Evolutionary conservation across 1,140 invertebrate genomes (phyloP).

Genomic region (Oreohelix idahoensis): DNA sequence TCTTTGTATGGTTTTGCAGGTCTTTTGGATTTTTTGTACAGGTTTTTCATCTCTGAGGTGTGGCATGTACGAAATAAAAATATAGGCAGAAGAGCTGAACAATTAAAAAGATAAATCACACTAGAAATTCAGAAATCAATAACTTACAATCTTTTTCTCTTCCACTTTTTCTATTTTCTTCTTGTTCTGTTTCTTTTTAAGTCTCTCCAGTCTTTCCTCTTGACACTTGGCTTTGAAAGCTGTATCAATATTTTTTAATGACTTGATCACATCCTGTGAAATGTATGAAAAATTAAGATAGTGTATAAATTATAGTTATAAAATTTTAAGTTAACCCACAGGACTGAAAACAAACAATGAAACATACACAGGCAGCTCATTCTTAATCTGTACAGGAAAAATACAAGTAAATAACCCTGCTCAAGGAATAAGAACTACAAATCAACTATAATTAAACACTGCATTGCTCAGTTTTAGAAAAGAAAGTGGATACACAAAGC

Average conservation of each 20-base stretch:
- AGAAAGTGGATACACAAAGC: not conserved
- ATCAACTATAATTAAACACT: too few relatives aligned
- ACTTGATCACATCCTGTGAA: slow-evolving; percentile 6
- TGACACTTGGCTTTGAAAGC: slow-evolving; percentile 23
- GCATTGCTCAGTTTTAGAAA: too few relatives aligned
- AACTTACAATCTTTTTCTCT: slow-evolving; percentile 25
- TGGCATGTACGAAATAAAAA: too few relatives aligned
- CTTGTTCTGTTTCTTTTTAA: slow-evolving; percentile 32
- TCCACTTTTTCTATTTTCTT: slow-evolving; percentile 25
- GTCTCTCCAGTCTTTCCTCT: slow-evolving; percentile 5
- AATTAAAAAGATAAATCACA: too few relatives aligned
- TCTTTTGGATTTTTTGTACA: too few relatives aligned
- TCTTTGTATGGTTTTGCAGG: too few relatives aligned
- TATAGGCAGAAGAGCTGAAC: too few relatives aligned
- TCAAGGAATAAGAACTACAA: not conserved
- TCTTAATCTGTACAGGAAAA: too few relatives aligned
- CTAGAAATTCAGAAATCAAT: not conserved
- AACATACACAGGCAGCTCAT: too few relatives aligned
- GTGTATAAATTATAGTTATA: not conserved
- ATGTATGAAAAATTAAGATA: not conserved
- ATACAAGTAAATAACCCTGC: not conserved
- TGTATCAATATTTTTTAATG: slow-evolving; percentile 30
- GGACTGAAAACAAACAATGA: too few relatives aligned
- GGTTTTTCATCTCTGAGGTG: too few relatives aligned
- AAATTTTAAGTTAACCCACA: not conserved